A percentile compares a stretch with the other conserved stretches of the same genome.
These are phyloP conservation scores for Amiota mariae DNA, from an alignment of 2,888 invertebrate genomes.

Conservation along the genomic window DNA sequence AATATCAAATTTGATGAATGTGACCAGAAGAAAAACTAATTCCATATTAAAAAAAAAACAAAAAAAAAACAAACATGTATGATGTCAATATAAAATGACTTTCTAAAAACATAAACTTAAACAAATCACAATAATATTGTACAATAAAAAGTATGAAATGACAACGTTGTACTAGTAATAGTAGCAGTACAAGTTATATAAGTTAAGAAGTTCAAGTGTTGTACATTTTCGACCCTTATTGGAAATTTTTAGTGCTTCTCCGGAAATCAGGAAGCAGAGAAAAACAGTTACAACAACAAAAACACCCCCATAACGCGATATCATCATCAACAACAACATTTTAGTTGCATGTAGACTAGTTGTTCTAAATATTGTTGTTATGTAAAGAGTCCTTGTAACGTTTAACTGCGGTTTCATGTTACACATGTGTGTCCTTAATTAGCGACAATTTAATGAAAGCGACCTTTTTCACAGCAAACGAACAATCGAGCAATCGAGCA, in stretches of 20 bases:
- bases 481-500: neutral
- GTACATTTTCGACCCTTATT: constrained; percentile 59
- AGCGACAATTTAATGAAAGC: constrained; percentile 64
- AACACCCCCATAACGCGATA: constrained; percentile 36
- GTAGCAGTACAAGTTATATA: constrained; percentile 14
- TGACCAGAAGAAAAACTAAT: too few relatives aligned
- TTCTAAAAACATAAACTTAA: too few relatives aligned
- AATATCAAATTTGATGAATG: too few relatives aligned
- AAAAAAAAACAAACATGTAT: too few relatives aligned
- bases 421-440: constrained; percentile 68
- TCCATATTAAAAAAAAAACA: too few relatives aligned
- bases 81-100: too few relatives aligned
- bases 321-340: neutral
- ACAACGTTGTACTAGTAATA: too few relatives aligned
- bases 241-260: constrained; percentile 65
- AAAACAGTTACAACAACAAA: constrained; percentile 11
- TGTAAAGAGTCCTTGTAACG: constrained; percentile 38
- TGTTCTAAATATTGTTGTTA: constrained; percentile 7
- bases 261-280: constrained; percentile 42
- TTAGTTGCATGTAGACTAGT: neutral
- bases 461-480: constrained; percentile 22
- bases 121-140: too few relatives aligned
- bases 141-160: too few relatives aligned
- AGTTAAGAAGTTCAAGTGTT: constrained; percentile 65
- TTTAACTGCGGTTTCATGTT: constrained; percentile 68